Percentiles rank a stretch among this genome's conserved stretches.
Conservation (phyloP, 2,113 vertebrate species). For the Halichoeres trimaculatus region DNA sequence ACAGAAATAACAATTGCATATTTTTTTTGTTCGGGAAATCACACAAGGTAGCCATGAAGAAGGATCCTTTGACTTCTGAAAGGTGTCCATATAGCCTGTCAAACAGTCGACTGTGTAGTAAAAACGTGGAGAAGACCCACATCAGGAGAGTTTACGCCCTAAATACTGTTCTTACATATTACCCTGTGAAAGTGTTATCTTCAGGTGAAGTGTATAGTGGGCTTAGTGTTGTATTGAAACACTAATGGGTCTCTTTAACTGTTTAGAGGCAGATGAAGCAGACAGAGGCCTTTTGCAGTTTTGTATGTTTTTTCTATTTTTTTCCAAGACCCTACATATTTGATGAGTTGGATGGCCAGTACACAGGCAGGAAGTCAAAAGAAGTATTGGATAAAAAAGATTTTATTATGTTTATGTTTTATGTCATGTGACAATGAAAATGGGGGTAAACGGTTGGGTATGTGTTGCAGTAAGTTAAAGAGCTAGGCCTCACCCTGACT, state of each 20-base stretch:
- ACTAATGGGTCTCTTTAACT: slow-evolving; percentile 41
- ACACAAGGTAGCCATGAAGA: neutral
- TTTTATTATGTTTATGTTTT: too few species aligned
- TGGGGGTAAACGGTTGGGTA: slow-evolving; percentile 32
- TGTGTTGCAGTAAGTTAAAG: slow-evolving; percentile 32
- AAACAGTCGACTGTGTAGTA: slow-evolving; percentile 6
- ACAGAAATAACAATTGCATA: too few species aligned
- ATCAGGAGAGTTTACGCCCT: slow-evolving; percentile 19
- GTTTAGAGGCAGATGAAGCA: slow-evolving; percentile 11
- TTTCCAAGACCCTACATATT: too few species aligned
- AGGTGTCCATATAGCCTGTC: slow-evolving; percentile 6
- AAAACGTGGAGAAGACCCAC: slow-evolving; percentile 1
- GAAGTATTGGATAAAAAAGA: slow-evolving; percentile 60
- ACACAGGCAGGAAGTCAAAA: slow-evolving; percentile 68
- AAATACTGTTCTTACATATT: slow-evolving; percentile 29
- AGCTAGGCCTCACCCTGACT: slow-evolving; percentile 21
- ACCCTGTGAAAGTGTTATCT: slow-evolving; percentile 33
- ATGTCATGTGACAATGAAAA: slow-evolving; percentile 64
- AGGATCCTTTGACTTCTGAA: neutral
- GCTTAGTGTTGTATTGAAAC: slow-evolving; percentile 39
- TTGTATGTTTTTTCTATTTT: too few species aligned
- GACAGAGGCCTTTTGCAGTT: neutral
- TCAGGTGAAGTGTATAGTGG: slow-evolving; percentile 5
- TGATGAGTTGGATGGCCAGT: too few species aligned
- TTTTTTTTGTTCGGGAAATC: neutral